Base-by-base conservation (phyloP, 2,797 vertebrate species). In the Eospalax fontanierii region DNA sequence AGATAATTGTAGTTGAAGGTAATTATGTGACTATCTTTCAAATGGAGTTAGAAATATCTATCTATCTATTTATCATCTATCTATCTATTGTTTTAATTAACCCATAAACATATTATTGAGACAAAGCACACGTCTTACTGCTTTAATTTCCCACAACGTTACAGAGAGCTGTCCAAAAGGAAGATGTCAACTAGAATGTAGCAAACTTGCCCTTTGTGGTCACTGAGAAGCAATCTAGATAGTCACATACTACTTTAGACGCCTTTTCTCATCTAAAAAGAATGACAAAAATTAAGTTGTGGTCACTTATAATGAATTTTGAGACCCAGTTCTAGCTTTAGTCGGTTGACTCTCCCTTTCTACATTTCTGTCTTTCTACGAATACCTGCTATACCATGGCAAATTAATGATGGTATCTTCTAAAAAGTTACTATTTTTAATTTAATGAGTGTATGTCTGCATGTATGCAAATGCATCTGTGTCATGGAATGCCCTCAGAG, bases 71-170 rank as follows among this genome's bases (percentile, higher is more conserved):
- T n/a, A n/a, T n/a, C 6, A 35, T 65, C 16, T 82, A n/a, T 54
- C n/a, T 81, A 50, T 50, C 11, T 6, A 50, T 6, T 6, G 19
- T 15, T 54, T 79, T 86, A 8, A 90, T 63, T 80, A 94, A 12
- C 22, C 59, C 46, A 0, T 40, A 94, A 90, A 84, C 38, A 50
- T 50, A 50, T 50, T 50, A 90, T n/a, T 2, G 6, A 28, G 30
- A 81, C 33, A 90, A 50, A 89, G 35, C 43, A 70, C n/a, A 90
- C 43, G 33, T 75, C 59, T 82, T 71, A 79, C n/a, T 87, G 75
- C 30, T 87, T 87, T 71, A 40, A 54, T 89, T 74, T 95, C 14
- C 21, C n/a, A 70, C 26, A 54, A 2, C 59, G 59, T 68, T 75
- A 81, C 18, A 85, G 61, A 91, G 19, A 28, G 26, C 22, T 21